Evolutionary conservation across 1,140 invertebrate genomes (phyloP).

Genomic region (Hyposmocoma kahamanoa): DNA sequence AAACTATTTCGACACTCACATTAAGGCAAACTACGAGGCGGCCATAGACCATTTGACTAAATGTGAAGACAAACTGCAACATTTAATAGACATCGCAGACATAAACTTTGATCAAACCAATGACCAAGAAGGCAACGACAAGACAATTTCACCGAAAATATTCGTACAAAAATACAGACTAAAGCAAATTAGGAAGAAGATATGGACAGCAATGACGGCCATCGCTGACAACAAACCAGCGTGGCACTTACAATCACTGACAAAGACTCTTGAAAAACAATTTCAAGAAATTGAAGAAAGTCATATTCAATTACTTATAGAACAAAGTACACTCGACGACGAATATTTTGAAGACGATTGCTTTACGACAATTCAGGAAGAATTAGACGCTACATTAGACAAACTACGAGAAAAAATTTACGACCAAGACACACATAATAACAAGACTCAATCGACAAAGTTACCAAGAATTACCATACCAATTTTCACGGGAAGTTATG

Average conservation of each 20-base stretch:
- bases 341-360: slow-evolving; percentile 4
- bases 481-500: slow-evolving; percentile 3
- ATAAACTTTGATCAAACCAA: no score
- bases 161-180: slow-evolving; percentile 1
- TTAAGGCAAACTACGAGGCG: not conserved
- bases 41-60: not conserved
- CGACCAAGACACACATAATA: not conserved
- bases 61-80: not conserved
- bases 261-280: slow-evolving; percentile 1
- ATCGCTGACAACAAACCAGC: not conserved
- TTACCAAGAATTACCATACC: slow-evolving; percentile 7
- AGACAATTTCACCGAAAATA: not conserved
- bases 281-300: slow-evolving; percentile 7
- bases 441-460: not conserved
- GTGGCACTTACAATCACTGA: slow-evolving; percentile 2
- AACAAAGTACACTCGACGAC: slow-evolving; percentile 1
- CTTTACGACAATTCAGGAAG: slow-evolving; percentile 1
- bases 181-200: not conserved
- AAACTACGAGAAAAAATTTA: slow-evolving; percentile 1
- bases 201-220: not conserved
- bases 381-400: slow-evolving; percentile 1
- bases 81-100: not conserved
- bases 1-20: slow-evolving; percentile 3
- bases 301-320: slow-evolving; percentile 1
- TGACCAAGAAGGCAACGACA: not conserved